phyloP scores from a whole-genome alignment of 2,888 invertebrate species.

The Hydraecia micacea region DNA sequence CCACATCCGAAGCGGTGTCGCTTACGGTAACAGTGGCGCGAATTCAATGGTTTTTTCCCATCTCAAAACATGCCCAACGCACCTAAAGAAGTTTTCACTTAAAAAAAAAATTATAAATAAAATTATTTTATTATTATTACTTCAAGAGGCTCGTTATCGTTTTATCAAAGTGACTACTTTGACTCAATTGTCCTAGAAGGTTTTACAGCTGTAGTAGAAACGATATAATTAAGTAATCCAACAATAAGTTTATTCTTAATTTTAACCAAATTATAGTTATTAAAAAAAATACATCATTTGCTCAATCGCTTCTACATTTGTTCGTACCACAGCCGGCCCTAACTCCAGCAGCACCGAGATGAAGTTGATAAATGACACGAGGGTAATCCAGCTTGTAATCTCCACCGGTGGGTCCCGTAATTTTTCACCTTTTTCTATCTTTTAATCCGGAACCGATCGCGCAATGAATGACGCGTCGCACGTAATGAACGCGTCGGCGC shows the following conservation, averaged over 20 bases:
- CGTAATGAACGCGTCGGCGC: conserved; percentile 67
- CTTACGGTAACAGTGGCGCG: too few species aligned
- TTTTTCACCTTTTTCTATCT: conserved; percentile 81
- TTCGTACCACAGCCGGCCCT: conserved; percentile 28
- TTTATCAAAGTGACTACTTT: not conserved
- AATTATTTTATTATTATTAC: too few species aligned
- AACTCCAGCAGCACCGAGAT: conserved; percentile 68
- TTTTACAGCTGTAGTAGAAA: not conserved
- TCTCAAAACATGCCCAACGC: too few species aligned
- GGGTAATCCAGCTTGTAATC: conserved; percentile 79
- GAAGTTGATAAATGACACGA: conserved; percentile 82
- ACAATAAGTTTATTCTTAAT: not conserved
- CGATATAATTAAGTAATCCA: not conserved
- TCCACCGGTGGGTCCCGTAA: conserved; percentile 76
- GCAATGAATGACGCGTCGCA: conserved; percentile 65
- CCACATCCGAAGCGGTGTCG: too few species aligned
- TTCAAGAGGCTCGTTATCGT: not conserved
- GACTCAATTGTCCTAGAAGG: not conserved
- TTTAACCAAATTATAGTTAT: not conserved
- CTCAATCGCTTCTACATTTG: conserved; percentile 4
- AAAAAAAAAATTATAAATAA: too few species aligned
- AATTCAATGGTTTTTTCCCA: too few species aligned
- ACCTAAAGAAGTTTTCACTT: too few species aligned
- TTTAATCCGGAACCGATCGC: conserved; percentile 69
- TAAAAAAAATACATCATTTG: not conserved